Conservation (phyloP, 2,797 vertebrate genomes). For the Diceros bicornis region DNA sequence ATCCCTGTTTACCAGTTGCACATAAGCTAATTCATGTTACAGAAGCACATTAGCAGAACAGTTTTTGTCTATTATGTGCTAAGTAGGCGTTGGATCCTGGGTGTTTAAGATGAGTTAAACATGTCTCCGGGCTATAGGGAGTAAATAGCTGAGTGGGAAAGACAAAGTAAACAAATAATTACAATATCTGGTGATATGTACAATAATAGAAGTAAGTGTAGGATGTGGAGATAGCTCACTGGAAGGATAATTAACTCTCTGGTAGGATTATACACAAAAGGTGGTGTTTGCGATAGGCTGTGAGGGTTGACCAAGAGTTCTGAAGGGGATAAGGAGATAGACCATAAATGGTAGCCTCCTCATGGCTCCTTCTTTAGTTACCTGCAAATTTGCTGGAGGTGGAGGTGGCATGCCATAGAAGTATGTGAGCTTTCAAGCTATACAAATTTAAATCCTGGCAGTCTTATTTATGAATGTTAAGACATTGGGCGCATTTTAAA, state of each 20-base stretch:
- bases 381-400: not conserved
- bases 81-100: not conserved
- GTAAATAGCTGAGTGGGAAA: not conserved
- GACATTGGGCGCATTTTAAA: not conserved
- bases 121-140: not conserved
- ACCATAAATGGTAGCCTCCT: not conserved
- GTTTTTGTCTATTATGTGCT: not conserved
- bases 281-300: not conserved
- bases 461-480: not conserved
- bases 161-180: not conserved
- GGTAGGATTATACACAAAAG: not conserved
- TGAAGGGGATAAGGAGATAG: not conserved
- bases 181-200: not conserved
- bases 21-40: not conserved
- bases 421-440: not conserved
- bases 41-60: not conserved
- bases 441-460: not conserved
- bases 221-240: not conserved
- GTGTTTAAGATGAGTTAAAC: conserved; percentile 8
- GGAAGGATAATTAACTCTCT: not conserved
- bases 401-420: not conserved
- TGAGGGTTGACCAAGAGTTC: not conserved
- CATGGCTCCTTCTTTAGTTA: not conserved
- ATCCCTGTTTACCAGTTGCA: not conserved
- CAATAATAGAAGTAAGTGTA: not conserved